phyloP scores from a whole-genome alignment of 2,888 invertebrate species.

The Hetaerina titia region DNA sequence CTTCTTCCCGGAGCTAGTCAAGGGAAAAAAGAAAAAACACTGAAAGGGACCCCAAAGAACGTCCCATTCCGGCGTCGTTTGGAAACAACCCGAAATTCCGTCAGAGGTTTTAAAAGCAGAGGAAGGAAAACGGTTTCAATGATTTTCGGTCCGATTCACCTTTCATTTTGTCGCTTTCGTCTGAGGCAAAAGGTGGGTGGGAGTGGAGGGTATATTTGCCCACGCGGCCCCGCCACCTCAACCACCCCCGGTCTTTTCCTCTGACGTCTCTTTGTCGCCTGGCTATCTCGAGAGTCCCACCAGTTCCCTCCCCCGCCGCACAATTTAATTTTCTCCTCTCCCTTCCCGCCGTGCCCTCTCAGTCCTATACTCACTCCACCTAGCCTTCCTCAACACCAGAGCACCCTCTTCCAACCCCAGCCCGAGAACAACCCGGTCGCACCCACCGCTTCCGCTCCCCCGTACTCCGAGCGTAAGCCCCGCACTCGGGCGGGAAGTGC shows the following conservation, averaged over 20 bases:
- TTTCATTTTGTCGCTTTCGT: not conserved
- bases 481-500: constrained; percentile 14
- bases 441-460: not conserved
- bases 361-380: not conserved
- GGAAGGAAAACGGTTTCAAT: too few relatives aligned
- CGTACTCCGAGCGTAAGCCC: not conserved
- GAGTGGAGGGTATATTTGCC: not conserved
- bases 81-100: too few relatives aligned
- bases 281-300: not conserved
- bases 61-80: too few relatives aligned
- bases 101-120: too few relatives aligned
- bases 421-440: not conserved
- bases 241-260: not conserved
- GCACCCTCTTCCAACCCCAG: not conserved
- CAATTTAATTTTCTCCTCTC: not conserved
- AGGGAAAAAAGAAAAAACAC: too few relatives aligned
- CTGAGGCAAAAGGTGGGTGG: not conserved
- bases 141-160: not conserved
- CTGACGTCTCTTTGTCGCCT: not conserved
- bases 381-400: not conserved
- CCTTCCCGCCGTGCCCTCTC: not conserved
- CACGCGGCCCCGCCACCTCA: not conserved
- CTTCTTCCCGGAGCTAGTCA: too few relatives aligned
- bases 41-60: too few relatives aligned
- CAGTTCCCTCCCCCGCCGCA: not conserved